Percentiles rank a stretch among this genome's conserved stretches.
Conservation (phyloP, 2,797 vertebrate genomes). For the Premnoplex brunnescens region DNA sequence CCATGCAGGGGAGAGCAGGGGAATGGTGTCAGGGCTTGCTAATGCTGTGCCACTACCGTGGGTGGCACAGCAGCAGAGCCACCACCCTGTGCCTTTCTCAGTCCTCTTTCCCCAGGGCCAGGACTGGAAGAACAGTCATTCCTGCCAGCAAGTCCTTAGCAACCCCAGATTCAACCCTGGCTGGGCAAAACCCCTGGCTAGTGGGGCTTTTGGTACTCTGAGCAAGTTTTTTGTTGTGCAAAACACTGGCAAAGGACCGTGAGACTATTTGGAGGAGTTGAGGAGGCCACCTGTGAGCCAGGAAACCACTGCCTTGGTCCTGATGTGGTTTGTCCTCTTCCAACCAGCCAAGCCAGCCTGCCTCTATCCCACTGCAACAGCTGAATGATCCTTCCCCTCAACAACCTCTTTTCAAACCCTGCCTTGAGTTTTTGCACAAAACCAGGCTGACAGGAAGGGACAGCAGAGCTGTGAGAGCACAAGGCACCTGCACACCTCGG, state of each 20-base stretch:
- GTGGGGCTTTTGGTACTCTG: not conserved
- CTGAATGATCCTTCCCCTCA: not conserved
- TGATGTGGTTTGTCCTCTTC: accelerated
- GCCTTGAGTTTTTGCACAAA: not conserved
- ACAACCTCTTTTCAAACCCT: not conserved
- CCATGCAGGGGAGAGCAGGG: accelerated
- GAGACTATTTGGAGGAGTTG: accelerated
- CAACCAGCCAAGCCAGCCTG: not conserved
- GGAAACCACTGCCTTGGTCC: not conserved
- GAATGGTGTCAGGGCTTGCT: not conserved
- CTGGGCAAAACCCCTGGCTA: not conserved
- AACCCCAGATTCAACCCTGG: not conserved
- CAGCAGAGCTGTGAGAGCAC: not conserved
- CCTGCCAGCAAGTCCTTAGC: not conserved
- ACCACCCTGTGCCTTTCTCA: not conserved
- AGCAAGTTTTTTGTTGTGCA: not conserved
- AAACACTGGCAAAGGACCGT: not conserved
- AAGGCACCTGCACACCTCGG: not conserved
- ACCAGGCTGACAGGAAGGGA: not conserved
- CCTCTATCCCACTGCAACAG: not conserved
- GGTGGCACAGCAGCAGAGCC: not conserved
- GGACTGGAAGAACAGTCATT: not conserved
- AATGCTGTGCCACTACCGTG: not conserved
- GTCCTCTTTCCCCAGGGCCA: not conserved
- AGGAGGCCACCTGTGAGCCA: not conserved